Evolutionary conservation across 2,888 invertebrate species (phyloP).

Genomic region (Epinotia nisella): DNA sequence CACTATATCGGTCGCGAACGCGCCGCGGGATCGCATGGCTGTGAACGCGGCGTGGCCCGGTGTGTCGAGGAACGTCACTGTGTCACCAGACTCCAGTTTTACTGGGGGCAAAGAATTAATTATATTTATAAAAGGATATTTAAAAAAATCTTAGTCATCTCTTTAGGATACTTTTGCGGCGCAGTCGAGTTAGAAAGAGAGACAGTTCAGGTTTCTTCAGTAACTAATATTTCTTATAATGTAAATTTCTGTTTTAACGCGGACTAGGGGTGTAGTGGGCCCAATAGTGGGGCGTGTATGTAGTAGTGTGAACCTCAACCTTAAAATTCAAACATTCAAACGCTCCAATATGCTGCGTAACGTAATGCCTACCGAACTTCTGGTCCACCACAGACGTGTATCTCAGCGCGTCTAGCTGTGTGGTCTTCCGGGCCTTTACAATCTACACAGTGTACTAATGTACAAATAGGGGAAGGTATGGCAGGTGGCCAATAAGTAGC

Average conservation of each 20-base stretch:
- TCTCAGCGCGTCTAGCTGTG: slow-evolving; percentile 94
- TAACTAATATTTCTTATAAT: no score
- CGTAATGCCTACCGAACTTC: slow-evolving; percentile 99
- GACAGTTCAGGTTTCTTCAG: no score
- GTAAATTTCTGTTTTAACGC: no score
- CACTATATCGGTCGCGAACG: slow-evolving; percentile 96
- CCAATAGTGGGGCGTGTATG: no score
- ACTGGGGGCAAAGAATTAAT: slow-evolving; percentile 71
- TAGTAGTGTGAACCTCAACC: background rate
- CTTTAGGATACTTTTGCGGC: no score
- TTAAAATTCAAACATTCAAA: slow-evolving; percentile 87
- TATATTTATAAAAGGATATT: no score
- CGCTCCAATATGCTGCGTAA: slow-evolving; percentile 99
- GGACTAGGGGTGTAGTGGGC: no score
- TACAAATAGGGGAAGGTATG: no score
- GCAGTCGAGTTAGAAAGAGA: no score
- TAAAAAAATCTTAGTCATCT: no score
- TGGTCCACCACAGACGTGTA: slow-evolving; percentile 93
- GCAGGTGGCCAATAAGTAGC: no score
- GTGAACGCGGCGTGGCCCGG: slow-evolving; percentile 99
- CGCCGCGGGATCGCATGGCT: slow-evolving; percentile 97
- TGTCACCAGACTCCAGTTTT: slow-evolving; percentile 87
- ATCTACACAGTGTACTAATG: no score
- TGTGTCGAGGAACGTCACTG: slow-evolving; percentile 98
- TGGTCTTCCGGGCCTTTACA: slow-evolving; percentile 90